A percentile compares a stretch with the other conserved stretches of the same genome.
Evolutionary conservation across 2,113 vertebrate species (phyloP).

Genomic region (Tonatia bakeri): DNA sequence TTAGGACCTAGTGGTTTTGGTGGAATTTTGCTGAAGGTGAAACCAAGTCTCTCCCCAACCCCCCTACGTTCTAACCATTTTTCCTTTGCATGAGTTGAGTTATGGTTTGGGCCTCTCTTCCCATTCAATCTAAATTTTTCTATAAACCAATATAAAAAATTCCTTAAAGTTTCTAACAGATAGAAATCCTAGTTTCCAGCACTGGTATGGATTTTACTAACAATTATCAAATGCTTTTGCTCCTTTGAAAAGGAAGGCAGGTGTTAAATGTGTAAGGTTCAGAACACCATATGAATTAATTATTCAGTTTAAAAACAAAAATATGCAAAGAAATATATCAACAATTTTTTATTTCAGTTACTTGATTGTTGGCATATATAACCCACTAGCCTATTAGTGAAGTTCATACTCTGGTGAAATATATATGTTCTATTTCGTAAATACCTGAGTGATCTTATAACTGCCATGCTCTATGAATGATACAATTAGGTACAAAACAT

Average conservation of each 20-base stretch:
- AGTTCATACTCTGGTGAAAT: neutral
- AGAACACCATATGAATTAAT: neutral
- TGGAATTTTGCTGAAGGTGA: neutral
- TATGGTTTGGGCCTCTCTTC: neutral
- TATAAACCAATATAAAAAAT: neutral
- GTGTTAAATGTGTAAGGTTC: neutral
- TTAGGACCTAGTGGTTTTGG: too few relatives aligned
- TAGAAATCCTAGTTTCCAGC: neutral
- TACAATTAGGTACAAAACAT: neutral
- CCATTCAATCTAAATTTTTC: neutral
- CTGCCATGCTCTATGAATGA: neutral
- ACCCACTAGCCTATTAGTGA: neutral
- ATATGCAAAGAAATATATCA: neutral
- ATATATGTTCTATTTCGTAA: neutral
- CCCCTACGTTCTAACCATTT: neutral
- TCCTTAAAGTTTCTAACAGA: neutral
- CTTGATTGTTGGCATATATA: constrained; percentile 24
- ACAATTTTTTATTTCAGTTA: neutral
- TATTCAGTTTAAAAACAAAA: constrained; percentile 1
- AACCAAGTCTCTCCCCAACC: neutral
- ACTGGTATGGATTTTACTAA: neutral
- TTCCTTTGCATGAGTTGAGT: neutral
- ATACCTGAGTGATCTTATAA: neutral
- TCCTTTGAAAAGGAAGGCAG: neutral
- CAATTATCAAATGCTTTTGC: neutral